Percentiles rank a stretch among this genome's conserved stretches.
Evolutionary conservation across 2,797 vertebrate species (phyloP).

Genomic region (Microctenopoma steveboyesi): DNA sequence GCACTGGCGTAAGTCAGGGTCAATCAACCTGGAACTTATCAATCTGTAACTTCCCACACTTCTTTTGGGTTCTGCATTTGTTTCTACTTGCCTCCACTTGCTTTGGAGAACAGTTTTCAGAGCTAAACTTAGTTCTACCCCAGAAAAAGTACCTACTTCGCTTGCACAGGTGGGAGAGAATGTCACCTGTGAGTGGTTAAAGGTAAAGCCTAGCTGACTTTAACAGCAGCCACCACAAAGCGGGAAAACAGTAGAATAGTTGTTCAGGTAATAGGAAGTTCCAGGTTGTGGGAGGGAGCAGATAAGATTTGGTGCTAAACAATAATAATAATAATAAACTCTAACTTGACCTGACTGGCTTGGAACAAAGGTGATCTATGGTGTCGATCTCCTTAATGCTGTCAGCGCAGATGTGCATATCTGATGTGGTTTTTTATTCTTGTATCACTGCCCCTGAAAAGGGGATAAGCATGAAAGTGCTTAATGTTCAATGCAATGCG

Average conservation of each 20-base stretch:
- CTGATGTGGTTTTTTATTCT: background rate
- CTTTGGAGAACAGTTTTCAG: too few relatives aligned
- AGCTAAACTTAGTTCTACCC: too few relatives aligned
- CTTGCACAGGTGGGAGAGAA: too few relatives aligned
- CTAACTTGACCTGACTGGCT: background rate
- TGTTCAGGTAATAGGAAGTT: too few relatives aligned
- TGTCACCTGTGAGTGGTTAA: too few relatives aligned
- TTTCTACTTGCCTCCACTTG: too few relatives aligned
- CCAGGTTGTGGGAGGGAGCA: background rate
- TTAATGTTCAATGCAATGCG: background rate
- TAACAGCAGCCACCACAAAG: too few relatives aligned
- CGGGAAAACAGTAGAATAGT: too few relatives aligned
- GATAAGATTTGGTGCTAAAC: background rate
- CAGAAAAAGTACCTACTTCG: too few relatives aligned
- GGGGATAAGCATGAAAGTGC: constrained; percentile 1
- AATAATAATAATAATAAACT: constrained; percentile 1
- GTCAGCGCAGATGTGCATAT: background rate
- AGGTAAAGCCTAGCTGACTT: too few relatives aligned
- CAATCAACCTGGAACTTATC: background rate
- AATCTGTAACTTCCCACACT: too few relatives aligned
- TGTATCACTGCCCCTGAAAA: background rate
- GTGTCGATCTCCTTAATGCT: background rate
- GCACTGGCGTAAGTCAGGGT: background rate
- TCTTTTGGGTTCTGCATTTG: too few relatives aligned
- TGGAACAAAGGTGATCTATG: background rate